Evolutionary conservation across 2,113 vertebrate species (phyloP).

Genomic region (Nannospalax galili): DNA sequence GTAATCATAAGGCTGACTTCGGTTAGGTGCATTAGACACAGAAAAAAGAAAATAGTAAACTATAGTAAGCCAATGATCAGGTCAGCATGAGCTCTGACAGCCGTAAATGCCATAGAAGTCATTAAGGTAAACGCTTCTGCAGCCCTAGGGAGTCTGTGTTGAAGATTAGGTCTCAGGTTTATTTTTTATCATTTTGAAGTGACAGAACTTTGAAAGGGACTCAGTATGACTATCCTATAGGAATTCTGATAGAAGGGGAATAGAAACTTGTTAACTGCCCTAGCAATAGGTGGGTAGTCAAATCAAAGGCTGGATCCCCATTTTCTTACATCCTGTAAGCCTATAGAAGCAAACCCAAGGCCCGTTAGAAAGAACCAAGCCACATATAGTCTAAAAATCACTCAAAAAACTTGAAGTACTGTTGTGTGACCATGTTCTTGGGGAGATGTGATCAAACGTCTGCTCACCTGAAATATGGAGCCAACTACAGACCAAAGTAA

Average conservation of each 20-base stretch:
- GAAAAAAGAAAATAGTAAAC: conserved; percentile 17
- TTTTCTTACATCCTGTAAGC: background rate
- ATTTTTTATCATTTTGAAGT: background rate
- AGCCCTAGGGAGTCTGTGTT: background rate
- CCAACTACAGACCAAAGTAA: too few species aligned
- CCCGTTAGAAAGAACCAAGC: background rate
- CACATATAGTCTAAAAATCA: background rate
- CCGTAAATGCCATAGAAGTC: background rate
- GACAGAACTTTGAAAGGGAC: background rate
- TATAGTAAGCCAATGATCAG: background rate
- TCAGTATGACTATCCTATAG: background rate
- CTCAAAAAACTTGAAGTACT: background rate
- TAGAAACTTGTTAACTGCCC: accelerated
- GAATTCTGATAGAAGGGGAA: background rate
- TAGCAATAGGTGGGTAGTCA: background rate
- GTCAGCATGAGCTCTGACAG: background rate
- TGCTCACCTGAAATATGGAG: too few species aligned
- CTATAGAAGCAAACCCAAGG: background rate
- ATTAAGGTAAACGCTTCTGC: background rate
- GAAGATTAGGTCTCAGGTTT: background rate
- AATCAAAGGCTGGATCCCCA: background rate
- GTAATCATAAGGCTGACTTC: background rate
- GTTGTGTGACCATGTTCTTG: too few species aligned
- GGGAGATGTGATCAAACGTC: too few species aligned
- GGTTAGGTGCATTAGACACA: background rate